Percentiles rank a stretch among this genome's conserved stretches.
Evolutionary conservation across 2,888 invertebrate species (phyloP).

Genomic region (Dysmachus trigonus): DNA sequence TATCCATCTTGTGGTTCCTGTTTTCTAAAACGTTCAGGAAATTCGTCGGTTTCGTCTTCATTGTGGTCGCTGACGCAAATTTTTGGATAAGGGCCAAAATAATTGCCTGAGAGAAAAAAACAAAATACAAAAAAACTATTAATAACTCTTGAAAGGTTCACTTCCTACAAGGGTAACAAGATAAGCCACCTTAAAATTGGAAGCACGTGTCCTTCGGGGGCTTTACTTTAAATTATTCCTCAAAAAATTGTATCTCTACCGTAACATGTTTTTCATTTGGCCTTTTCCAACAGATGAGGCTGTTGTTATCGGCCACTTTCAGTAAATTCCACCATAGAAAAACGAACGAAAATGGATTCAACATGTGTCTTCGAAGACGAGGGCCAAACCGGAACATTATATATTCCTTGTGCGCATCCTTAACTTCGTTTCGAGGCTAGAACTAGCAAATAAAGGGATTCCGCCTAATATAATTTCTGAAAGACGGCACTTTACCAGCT

Average conservation of each 20-base stretch:
- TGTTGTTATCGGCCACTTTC: background rate
- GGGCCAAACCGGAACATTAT: background rate
- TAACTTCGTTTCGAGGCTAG: background rate
- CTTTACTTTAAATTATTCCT: background rate
- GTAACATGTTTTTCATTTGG: background rate
- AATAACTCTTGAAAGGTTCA: background rate
- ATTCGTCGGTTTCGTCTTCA: background rate
- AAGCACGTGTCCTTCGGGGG: background rate
- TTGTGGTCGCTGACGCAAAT: background rate
- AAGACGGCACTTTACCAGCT: background rate
- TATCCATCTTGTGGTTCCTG: background rate
- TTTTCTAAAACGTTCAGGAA: background rate
- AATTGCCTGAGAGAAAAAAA: background rate
- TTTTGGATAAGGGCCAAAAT: background rate
- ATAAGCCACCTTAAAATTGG: background rate
- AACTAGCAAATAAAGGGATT: background rate
- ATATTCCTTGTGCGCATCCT: background rate
- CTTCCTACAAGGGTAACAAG: background rate
- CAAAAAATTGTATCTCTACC: background rate
- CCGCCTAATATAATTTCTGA: background rate
- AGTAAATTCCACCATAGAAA: background rate
- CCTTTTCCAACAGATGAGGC: background rate
- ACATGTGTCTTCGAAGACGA: background rate
- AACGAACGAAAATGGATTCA: background rate
- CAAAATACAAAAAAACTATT: background rate